Base-by-base conservation (phyloP, 2,888 invertebrate genomes). In the Volucella inflata region DNA sequence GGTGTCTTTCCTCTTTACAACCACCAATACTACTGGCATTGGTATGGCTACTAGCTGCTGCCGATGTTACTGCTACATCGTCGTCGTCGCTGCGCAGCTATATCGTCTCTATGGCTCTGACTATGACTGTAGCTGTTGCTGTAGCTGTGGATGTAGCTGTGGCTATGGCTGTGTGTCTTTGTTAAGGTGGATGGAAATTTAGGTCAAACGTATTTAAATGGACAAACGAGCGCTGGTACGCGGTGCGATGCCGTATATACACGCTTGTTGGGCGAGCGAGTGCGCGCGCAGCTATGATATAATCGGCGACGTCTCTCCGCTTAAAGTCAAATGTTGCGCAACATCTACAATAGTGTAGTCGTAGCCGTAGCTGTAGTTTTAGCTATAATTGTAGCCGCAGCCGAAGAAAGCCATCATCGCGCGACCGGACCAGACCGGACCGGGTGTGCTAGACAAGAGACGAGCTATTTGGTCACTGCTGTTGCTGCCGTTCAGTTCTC, bases 201-300 rank as follows among this genome's bases (percentile, higher is more conserved):
- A 87, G 88, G 88, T 89, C 88, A 89, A 89, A 87, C 88, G 87
- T 88, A 88, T 89, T 89, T 89, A 88, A 89, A 89, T 89, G 88
- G 88, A 88, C 88, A 89, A 89, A 88, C 85, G 87, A 87, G 85
- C 81, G 82, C 55, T 85, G 80, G 80, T 85, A 85, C 85, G 85
- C 67, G 71, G 80, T 80, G 80, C 80, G 75, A 85, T 68, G 84
- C 84, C 84, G 79, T 75, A 71, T 75, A 72, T 72, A 80, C 62
- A 79, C 72, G 16, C 40, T 38, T 14, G 68, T 48, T 10, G 70
- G 60, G 12, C 46, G 48, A 42, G 67, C 38, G 48, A 17, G 21
- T 57, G 80, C 68, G 76, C 71, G 76, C 79, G 76, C 59, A 67
- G 81, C 80, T 81, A 77, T 85, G 85, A 85, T 85, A 85, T 85